Evolutionary conservation across 2,797 vertebrate genomes (phyloP).

Genomic region (Arctocebus calabarensis): DNA sequence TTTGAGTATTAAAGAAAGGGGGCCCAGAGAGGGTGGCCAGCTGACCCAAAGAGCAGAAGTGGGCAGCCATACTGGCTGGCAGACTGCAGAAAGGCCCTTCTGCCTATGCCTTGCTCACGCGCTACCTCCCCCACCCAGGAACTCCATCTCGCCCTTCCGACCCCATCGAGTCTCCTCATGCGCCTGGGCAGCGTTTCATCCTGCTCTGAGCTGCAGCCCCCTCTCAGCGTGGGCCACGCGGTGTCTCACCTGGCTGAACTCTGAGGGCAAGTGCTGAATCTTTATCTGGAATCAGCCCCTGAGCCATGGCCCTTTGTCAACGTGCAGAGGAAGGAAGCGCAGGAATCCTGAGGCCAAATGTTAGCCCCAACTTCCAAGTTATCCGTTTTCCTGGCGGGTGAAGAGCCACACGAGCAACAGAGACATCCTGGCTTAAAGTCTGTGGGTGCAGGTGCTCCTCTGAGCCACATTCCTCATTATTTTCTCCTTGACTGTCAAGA

Average conservation of each 20-base stretch:
- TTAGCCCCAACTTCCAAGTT: rapidly evolving
- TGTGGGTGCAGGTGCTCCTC: neutral
- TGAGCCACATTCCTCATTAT: neutral
- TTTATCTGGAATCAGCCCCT: too few relatives aligned
- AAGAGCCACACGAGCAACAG: neutral
- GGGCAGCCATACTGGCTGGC: rapidly evolving
- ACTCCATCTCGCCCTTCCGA: rapidly evolving
- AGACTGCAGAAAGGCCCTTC: neutral
- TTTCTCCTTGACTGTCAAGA: neutral
- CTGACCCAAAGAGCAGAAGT: neutral
- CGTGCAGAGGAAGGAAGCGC: neutral
- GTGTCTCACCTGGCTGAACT: neutral
- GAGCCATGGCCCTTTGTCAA: rapidly evolving
- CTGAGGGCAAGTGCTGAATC: rapidly evolving
- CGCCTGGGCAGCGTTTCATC: rapidly evolving
- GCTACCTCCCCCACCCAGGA: neutral
- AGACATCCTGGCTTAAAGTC: neutral
- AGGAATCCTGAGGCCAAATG: too few relatives aligned
- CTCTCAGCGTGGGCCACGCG: rapidly evolving
- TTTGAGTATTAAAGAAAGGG: neutral
- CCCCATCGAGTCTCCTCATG: rapidly evolving
- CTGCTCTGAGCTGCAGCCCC: rapidly evolving
- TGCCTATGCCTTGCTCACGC: rapidly evolving
- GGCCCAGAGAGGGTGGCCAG: neutral
- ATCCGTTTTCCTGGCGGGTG: rapidly evolving